phyloP scores from a whole-genome alignment of 2,113 vertebrate genomes.

The Loxodonta africana region DNA sequence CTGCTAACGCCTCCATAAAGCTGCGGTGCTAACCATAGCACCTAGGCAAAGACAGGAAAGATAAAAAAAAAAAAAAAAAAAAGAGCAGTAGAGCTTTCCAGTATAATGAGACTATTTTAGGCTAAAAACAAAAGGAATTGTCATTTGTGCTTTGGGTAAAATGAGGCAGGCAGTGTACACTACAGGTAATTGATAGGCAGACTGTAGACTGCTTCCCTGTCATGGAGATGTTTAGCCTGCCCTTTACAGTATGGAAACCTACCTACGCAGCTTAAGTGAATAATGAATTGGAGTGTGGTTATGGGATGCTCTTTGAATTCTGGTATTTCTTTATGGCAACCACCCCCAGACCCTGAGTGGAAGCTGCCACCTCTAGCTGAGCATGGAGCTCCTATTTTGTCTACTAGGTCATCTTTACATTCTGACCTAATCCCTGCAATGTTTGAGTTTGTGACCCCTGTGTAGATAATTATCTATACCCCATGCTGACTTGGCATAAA shows the following conservation, averaged over 20 bases:
- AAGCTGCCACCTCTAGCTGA: neutral
- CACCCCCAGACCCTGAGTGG: fast-evolving
- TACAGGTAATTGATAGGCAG: no score
- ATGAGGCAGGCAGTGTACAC: neutral
- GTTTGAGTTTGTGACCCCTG: neutral
- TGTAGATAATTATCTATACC: neutral
- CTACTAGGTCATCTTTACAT: neutral
- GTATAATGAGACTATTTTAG: neutral
- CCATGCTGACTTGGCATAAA: neutral
- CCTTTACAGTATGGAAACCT: no score
- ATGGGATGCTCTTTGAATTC: neutral
- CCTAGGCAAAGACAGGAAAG: neutral
- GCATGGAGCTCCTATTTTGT: neutral
- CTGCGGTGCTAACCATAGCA: neutral
- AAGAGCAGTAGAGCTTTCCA: neutral
- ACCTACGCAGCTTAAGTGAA: no score
- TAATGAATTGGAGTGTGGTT: fast-evolving
- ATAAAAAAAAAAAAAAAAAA: neutral
- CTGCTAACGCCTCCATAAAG: neutral
- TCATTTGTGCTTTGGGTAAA: neutral
- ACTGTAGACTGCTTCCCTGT: neutral
- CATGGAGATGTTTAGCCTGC: neutral
- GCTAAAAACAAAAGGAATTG: neutral
- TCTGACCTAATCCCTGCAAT: neutral
- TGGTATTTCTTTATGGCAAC: neutral